Percentiles rank a stretch among this genome's conserved stretches.
Conservation (phyloP, 2,888 invertebrate species). For the Trypoxylon attenuatum region DNA sequence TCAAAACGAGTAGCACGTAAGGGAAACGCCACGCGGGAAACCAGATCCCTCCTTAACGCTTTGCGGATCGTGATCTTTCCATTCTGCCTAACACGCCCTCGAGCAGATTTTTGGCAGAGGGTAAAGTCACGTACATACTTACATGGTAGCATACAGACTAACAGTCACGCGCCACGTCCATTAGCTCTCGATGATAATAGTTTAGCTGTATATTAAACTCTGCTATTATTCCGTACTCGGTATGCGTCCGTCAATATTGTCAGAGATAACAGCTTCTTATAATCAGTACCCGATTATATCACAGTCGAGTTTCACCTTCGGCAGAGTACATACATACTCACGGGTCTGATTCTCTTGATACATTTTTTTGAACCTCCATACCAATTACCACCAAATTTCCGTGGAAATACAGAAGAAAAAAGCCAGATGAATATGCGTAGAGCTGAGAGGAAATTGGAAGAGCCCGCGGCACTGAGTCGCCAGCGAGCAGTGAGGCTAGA, state of each 20-base stretch:
- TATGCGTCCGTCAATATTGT: neutral
- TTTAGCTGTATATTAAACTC: neutral
- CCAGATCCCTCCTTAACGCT: slow-evolving; percentile 39
- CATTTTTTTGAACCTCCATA: slow-evolving; percentile 37
- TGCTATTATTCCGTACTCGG: neutral
- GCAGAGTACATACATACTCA: neutral
- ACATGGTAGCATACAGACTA: slow-evolving; percentile 13
- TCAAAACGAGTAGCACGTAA: slow-evolving; percentile 9
- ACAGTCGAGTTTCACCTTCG: too few relatives aligned
- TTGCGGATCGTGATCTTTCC: slow-evolving; percentile 30
- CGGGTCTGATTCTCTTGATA: slow-evolving; percentile 17
- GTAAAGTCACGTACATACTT: slow-evolving; percentile 33
- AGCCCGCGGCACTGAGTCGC: slow-evolving; percentile 44
- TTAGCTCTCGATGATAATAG: slow-evolving; percentile 1
- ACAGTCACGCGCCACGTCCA: slow-evolving; percentile 16
- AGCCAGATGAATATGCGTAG: slow-evolving; percentile 29
- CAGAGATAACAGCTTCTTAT: neutral
- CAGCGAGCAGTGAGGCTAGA: slow-evolving; percentile 14
- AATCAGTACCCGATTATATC: slow-evolving; percentile 2
- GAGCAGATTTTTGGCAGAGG: slow-evolving; percentile 33
- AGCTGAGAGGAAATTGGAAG: slow-evolving; percentile 61
- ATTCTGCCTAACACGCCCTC: slow-evolving; percentile 30
- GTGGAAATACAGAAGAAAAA: slow-evolving; percentile 26
- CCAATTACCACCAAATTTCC: slow-evolving; percentile 36
- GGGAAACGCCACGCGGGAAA: slow-evolving; percentile 25